Percentiles rank a stretch among this genome's conserved stretches.
Evolutionary conservation across 2,113 vertebrate species (phyloP).

Genomic region (Eclectus roratus): DNA sequence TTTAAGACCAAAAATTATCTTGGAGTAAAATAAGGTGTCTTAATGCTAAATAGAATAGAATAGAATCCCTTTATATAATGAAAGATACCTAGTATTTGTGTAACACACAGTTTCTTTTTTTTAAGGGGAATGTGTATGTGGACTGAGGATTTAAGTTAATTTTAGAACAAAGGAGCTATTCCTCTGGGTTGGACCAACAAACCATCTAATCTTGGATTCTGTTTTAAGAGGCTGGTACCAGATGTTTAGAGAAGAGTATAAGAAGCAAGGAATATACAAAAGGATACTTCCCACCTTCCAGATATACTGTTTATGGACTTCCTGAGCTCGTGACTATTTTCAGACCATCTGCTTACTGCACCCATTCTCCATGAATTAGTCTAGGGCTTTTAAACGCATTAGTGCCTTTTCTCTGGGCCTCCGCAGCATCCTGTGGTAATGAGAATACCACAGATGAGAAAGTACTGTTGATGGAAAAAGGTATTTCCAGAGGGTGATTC

Average conservation of each 20-base stretch:
- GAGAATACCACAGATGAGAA: background rate
- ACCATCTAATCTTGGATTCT: background rate
- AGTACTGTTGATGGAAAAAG: conserved; percentile 56
- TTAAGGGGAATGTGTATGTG: background rate
- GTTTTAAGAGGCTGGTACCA: background rate
- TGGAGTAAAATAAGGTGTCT: background rate
- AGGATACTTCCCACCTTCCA: conserved; percentile 3
- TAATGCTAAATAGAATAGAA: background rate
- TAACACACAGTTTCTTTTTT: background rate
- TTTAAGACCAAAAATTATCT: background rate
- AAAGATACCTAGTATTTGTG: background rate
- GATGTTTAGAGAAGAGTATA: background rate
- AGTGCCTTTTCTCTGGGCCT: background rate
- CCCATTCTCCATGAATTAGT: conserved; percentile 29
- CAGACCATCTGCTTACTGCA: conserved; percentile 46
- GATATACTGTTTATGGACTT: conserved; percentile 25
- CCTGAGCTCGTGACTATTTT: conserved; percentile 53
- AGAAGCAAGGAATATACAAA: background rate
- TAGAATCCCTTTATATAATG: background rate
- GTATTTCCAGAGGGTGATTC: conserved; percentile 67
- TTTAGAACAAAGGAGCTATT: background rate
- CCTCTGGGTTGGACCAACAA: background rate
- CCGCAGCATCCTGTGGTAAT: conserved; percentile 64
- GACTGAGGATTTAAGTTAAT: background rate
- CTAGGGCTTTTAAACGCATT: conserved; percentile 59